These are phyloP conservation scores for Lymantria monacha DNA, from an alignment of 2,888 invertebrate genomes.

Conservation along the genomic window DNA sequence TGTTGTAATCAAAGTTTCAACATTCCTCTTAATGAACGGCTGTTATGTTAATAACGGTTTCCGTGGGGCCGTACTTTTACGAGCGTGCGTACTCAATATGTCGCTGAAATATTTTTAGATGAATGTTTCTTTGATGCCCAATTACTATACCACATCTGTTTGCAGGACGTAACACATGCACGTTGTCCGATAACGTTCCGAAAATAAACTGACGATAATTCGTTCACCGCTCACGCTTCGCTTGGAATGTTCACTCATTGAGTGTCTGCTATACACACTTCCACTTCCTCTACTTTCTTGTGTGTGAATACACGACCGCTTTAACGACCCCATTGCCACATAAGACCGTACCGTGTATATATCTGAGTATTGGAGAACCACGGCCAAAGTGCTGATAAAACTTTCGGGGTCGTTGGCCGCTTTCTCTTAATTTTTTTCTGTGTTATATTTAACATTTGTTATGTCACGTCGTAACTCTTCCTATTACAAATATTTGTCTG, in stretches of 20 bases:
- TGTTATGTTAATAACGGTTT: slow-evolving; percentile 21
- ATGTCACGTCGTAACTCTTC: slow-evolving; percentile 1
- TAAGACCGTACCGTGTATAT: slow-evolving; percentile 36
- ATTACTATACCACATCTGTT: slow-evolving; percentile 56
- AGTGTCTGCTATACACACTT: slow-evolving; percentile 47
- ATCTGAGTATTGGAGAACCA: slow-evolving; percentile 44
- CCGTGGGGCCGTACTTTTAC: slow-evolving; percentile 11
- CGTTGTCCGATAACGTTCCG: slow-evolving; percentile 55
- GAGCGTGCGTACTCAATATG: slow-evolving; percentile 26
- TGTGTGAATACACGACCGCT: slow-evolving; percentile 49
- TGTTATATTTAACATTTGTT: slow-evolving; percentile 53
- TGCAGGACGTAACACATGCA: slow-evolving; percentile 49
- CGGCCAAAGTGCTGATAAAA: slow-evolving; percentile 43
- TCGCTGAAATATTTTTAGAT: slow-evolving; percentile 33
- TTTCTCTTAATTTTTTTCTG: slow-evolving; percentile 55
- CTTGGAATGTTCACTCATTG: slow-evolving; percentile 56
- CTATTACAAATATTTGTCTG: neutral
- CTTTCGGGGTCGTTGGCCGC: slow-evolving; percentile 60
- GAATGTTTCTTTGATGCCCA: slow-evolving; percentile 43
- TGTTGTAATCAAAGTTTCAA: slow-evolving; percentile 13
- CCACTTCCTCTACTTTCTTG: slow-evolving; percentile 64
- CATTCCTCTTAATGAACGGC: slow-evolving; percentile 23
- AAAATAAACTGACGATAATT: slow-evolving; percentile 65
- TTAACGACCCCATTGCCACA: slow-evolving; percentile 43
- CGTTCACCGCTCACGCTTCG: slow-evolving; percentile 56